phyloP scores from a whole-genome alignment of 2,113 vertebrate genomes.

The Epinephelus moara region DNA sequence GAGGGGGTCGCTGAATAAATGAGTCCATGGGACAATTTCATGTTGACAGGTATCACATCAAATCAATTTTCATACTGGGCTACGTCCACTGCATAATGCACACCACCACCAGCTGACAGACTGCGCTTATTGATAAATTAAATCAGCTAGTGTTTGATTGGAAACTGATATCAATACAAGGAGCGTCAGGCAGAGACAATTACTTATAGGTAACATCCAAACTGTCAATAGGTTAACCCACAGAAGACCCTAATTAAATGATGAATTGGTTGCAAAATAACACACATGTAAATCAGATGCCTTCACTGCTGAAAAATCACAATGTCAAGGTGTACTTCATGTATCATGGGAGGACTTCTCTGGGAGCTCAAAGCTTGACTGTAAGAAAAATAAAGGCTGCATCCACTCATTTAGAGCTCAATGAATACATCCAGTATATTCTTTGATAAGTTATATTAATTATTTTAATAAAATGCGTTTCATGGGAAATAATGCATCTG shows the following conservation, averaged over 20 bases:
- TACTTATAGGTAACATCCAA: background rate
- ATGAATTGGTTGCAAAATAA: background rate
- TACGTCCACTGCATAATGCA: background rate
- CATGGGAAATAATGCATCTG: background rate
- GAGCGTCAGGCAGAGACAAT: constrained; percentile 15
- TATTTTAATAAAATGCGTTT: background rate
- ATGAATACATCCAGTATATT: background rate
- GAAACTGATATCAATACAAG: constrained; percentile 3
- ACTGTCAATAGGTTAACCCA: background rate
- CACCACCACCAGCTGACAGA: background rate
- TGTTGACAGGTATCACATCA: constrained; percentile 19
- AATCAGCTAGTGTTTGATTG: constrained; percentile 11
- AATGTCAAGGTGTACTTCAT: background rate
- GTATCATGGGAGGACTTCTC: background rate
- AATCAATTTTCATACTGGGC: background rate
- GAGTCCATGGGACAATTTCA: background rate
- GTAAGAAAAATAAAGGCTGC: background rate
- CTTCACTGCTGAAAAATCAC: background rate
- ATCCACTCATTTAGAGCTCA: background rate
- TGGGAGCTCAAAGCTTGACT: background rate
- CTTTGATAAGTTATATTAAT: no score
- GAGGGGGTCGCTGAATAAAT: background rate
- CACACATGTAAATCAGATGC: background rate
- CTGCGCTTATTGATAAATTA: constrained; percentile 7
- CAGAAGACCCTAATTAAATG: background rate